Base-by-base conservation (phyloP, 2,113 vertebrate species). In the Taurulus bubalis region DNA sequence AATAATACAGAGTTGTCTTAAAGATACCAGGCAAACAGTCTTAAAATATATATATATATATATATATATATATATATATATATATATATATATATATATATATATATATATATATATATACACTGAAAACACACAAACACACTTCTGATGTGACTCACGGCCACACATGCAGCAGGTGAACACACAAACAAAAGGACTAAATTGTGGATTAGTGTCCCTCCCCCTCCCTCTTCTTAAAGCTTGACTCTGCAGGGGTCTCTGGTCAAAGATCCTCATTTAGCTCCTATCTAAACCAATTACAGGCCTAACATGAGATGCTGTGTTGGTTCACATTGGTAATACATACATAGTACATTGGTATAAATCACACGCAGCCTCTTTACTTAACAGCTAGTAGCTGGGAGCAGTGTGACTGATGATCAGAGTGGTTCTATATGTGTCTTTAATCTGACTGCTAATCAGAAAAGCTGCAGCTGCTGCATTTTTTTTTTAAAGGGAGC, bases 11-110 rank as follows among this genome's bases (percentile, higher is more conserved):
- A n/a, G n/a, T n/a, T 68, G 58, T 73, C 1, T 11, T 4, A 42
- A 77, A 68, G 75, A 71, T 79, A 82, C 26, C 79, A 78, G 71
- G 82, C 70, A 82, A 85, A 82, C 28, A 24, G 49, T 82, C n/a
- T n/a, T n/a, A n/a, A n/a, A n/a, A n/a, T n/a, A n/a, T n/a, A n/a
- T n/a, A n/a, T n/a, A n/a, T n/a, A n/a, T n/a, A n/a, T n/a, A n/a
- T n/a, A n/a, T n/a, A n/a, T n/a, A n/a, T n/a, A n/a, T n/a, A n/a
- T n/a, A n/a, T n/a, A n/a, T n/a, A n/a, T n/a, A n/a, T n/a, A n/a
- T n/a, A n/a, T n/a, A n/a, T n/a, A n/a, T n/a, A n/a, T n/a, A n/a
- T n/a, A n/a, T n/a, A n/a, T n/a, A n/a, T n/a, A n/a, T n/a, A n/a
- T n/a, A n/a, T n/a, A n/a, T n/a, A n/a, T n/a, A n/a, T n/a, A n/a